phyloP scores from a whole-genome alignment of 2,888 invertebrate species.

The Kuschelorhynchus macadamiae region DNA sequence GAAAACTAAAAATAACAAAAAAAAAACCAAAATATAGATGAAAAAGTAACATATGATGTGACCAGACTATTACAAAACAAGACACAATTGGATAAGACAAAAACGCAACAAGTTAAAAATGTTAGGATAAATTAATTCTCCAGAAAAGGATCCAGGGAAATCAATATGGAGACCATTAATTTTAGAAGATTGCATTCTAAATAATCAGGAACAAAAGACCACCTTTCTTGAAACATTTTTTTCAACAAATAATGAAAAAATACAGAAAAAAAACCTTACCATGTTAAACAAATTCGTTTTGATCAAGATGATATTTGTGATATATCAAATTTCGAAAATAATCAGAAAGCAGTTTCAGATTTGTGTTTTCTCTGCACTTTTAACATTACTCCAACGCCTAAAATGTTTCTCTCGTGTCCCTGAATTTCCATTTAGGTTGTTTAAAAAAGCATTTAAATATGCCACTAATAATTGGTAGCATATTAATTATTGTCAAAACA shows the following conservation, averaged over 20 bases:
- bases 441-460: slow-evolving; percentile 16
- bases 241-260: slow-evolving; percentile 1
- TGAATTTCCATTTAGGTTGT: slow-evolving; percentile 3
- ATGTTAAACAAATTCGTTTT: slow-evolving; percentile 6
- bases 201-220: background rate
- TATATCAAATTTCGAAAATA: slow-evolving; percentile 20
- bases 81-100: slow-evolving; percentile 2
- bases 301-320: slow-evolving; percentile 3
- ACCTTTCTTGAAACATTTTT: background rate
- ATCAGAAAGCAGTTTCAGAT: slow-evolving; percentile 1
- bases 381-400: slow-evolving; percentile 11
- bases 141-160: background rate
- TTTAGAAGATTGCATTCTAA: background rate
- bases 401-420: slow-evolving; percentile 22
- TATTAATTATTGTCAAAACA: slow-evolving; percentile 26
- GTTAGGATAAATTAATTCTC: background rate
- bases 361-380: slow-evolving; percentile 18
- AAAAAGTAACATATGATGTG: slow-evolving; percentile 15
- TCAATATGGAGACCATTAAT: slow-evolving; percentile 1
- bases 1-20: slow-evolving; percentile 2
- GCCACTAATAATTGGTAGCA: too few species aligned
- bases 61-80: slow-evolving; percentile 1
- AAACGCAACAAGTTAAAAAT: background rate
- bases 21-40: background rate
- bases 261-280: slow-evolving; percentile 1